Evolutionary conservation across 1,140 invertebrate genomes (phyloP).

Genomic region (Bombus turneri): DNA sequence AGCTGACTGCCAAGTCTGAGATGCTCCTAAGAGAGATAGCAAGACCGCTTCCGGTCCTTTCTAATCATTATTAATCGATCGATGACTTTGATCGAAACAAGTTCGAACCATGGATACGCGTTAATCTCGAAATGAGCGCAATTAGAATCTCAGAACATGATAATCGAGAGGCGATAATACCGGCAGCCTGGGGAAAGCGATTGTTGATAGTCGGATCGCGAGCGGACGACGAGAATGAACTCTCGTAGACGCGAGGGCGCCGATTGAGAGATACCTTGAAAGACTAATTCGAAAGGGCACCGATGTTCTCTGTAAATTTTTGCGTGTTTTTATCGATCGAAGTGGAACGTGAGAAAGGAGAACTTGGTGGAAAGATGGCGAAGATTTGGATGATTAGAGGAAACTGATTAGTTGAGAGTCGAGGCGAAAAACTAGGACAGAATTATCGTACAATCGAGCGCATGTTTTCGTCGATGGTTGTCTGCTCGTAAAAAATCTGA

Average conservation of each 20-base stretch:
- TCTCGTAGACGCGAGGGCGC: constrained; percentile 14
- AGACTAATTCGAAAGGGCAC: constrained; percentile 29
- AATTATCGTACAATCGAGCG: neutral
- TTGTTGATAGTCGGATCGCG: constrained; percentile 30
- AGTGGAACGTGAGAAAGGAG: constrained; percentile 42
- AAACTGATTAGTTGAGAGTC: neutral
- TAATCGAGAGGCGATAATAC: constrained; percentile 55
- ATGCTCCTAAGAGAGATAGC: constrained; percentile 4
- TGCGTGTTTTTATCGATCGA: neutral
- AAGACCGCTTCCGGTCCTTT: constrained; percentile 12
- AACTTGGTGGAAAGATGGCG: neutral
- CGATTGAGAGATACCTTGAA: constrained; percentile 20
- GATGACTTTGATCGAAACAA: constrained; percentile 30
- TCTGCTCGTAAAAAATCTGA: neutral
- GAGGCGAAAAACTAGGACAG: neutral
- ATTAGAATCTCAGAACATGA: constrained; percentile 52
- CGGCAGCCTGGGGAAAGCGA: constrained; percentile 33
- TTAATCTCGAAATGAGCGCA: constrained; percentile 45
- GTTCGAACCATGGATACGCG: constrained; percentile 33
- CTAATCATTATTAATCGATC: constrained; percentile 55
- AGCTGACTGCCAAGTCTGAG: constrained; percentile 5
- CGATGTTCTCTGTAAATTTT: constrained; percentile 5
- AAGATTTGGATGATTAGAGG: neutral
- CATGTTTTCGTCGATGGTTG: neutral
- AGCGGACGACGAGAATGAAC: constrained; percentile 17